These are phyloP conservation scores for Girardia tigrina DNA, from an alignment of 2,888 invertebrate genomes.

Conservation along the genomic window DNA sequence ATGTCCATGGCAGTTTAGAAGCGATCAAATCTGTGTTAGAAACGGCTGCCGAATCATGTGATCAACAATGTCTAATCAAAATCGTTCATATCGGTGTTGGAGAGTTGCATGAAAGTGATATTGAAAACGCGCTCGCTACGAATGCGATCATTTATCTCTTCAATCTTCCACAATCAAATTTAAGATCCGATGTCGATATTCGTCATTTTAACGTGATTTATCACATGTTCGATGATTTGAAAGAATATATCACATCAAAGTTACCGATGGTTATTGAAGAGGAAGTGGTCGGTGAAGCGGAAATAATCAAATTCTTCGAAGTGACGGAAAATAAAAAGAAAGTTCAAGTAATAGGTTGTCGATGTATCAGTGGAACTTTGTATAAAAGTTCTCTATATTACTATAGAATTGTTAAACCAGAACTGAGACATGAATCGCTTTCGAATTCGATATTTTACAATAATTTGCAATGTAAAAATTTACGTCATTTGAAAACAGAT, in stretches of 20 bases:
- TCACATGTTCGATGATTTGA: constrained; percentile 73
- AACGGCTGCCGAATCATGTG: constrained; percentile 56
- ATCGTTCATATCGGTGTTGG: constrained; percentile 82
- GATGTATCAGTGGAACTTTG: constrained; percentile 67
- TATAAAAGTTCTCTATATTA: background rate
- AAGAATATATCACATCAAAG: constrained; percentile 45
- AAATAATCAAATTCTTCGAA: background rate
- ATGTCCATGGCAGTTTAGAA: constrained; percentile 88
- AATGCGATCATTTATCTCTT: constrained; percentile 51
- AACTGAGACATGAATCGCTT: no score
- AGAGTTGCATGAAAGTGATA: constrained; percentile 64
- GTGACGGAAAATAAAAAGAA: constrained; percentile 50
- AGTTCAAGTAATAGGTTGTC: constrained; percentile 72
- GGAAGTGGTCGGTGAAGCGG: background rate
- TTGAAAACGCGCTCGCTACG: constrained; percentile 56
- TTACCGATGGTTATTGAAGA: background rate
- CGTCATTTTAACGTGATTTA: constrained; percentile 76
- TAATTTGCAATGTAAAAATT: background rate
- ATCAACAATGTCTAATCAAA: constrained; percentile 60
- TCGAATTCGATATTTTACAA: background rate
- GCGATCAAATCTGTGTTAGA: constrained; percentile 78
- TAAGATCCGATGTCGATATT: constrained; percentile 47
- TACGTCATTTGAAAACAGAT: background rate
- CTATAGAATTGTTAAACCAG: background rate
- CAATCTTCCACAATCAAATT: background rate